Conservation (phyloP, 2,888 invertebrate species). For the Epinotia nisella region DNA sequence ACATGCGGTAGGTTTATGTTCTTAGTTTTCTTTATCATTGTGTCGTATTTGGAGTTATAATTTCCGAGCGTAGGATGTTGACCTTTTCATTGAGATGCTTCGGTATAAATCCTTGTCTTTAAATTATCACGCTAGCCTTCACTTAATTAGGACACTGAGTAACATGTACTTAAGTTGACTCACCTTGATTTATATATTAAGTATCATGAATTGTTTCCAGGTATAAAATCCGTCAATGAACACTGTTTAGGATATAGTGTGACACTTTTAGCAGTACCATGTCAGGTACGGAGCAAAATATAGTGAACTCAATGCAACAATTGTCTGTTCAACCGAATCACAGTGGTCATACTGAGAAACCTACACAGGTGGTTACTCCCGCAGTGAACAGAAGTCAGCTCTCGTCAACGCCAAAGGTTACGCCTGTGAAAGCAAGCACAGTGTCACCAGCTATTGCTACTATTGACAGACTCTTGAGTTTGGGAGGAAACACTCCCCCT, state of each 20-base stretch:
- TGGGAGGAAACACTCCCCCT: conserved; percentile 75
- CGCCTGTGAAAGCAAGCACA: conserved; percentile 69
- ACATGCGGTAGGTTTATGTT: conserved; percentile 61
- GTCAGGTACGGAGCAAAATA: conserved; percentile 83
- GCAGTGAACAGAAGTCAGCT: conserved; percentile 79
- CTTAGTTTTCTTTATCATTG: conserved; percentile 47
- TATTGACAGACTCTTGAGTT: conserved; percentile 78
- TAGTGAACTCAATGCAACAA: conserved; percentile 82
- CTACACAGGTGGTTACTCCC: conserved; percentile 81
- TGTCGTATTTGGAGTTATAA: conserved; percentile 40
- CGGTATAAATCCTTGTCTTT: conserved; percentile 31
- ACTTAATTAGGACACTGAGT: conserved; percentile 30
- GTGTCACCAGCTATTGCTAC: conserved; percentile 82
- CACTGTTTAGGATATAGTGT: conserved; percentile 60
- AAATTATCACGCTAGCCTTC: conserved; percentile 40
- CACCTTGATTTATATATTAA: conserved; percentile 37
- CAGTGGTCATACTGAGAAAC: conserved; percentile 79
- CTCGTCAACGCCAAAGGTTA: conserved; percentile 65
- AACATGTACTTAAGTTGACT: conserved; percentile 20
- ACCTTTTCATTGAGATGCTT: conserved; percentile 54
- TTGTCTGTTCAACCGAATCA: conserved; percentile 79
- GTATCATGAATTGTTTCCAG: conserved; percentile 60
- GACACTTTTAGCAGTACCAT: conserved; percentile 74
- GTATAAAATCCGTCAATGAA: conserved; percentile 59
- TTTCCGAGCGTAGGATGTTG: conserved; percentile 77